Evolutionary conservation across 1,140 invertebrate genomes (phyloP).

Genomic region (Popillia japonica): DNA sequence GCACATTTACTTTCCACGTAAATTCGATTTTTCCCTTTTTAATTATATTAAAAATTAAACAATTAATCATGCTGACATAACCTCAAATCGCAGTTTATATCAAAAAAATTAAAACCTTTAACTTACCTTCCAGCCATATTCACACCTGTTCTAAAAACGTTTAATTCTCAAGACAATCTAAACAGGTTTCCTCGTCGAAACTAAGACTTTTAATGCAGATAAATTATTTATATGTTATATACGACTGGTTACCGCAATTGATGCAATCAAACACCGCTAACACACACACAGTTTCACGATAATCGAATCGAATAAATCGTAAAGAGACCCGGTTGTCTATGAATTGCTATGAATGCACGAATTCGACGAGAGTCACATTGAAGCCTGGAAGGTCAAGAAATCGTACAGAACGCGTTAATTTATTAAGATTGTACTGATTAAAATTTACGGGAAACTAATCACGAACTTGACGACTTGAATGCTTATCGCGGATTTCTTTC

Average conservation of each 20-base stretch:
- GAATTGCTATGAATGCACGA: background rate
- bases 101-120: background rate
- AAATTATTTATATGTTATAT: too few relatives aligned
- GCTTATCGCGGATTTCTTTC: background rate
- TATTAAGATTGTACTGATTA: background rate
- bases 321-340: background rate
- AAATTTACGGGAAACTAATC: background rate
- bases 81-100: background rate
- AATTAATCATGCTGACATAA: background rate
- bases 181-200: too few relatives aligned
- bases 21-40: background rate
- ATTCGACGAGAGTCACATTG: conserved; percentile 6
- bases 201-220: too few relatives aligned
- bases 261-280: background rate
- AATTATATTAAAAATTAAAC: background rate
- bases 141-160: too few relatives aligned
- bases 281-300: too few relatives aligned
- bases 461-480: too few relatives aligned
- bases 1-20: too few relatives aligned
- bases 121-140: background rate
- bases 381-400: conserved; percentile 9
- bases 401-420: background rate
- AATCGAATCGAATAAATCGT: background rate
- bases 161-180: too few relatives aligned
- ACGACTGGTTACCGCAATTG: too few relatives aligned